These are phyloP conservation scores for Latrodectus geometricus DNA, from an alignment of 1,140 invertebrate genomes.

Conservation along the genomic window DNA sequence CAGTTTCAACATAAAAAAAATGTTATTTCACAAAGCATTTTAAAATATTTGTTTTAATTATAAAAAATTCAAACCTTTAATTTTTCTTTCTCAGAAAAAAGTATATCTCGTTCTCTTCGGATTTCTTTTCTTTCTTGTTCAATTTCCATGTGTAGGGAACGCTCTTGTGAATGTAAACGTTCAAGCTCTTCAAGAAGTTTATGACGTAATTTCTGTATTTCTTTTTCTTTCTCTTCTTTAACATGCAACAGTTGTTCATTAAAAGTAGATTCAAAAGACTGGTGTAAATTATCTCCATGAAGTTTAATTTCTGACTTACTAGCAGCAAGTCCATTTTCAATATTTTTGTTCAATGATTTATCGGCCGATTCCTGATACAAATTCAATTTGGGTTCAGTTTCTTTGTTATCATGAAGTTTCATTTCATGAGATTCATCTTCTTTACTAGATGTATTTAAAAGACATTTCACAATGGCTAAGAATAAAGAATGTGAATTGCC, in stretches of 20 bases:
- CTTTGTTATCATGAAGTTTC: not conserved
- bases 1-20: not conserved
- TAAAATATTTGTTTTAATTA: not conserved
- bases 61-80: conserved; percentile 19
- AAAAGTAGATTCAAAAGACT: conserved; percentile 4
- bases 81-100: conserved; percentile 22
- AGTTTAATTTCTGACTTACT: not conserved
- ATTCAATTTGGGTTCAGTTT: not conserved
- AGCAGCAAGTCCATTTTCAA: not conserved
- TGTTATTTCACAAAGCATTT: not conserved
- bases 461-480: conserved; percentile 31
- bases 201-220: conserved; percentile 25
- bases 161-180: conserved; percentile 30
- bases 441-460: conserved; percentile 17
- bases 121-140: conserved; percentile 13
- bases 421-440: conserved; percentile 5
- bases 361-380: not conserved
- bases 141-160: not conserved
- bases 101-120: not conserved
- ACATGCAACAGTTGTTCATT: conserved; percentile 11
- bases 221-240: conserved; percentile 37
- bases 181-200: conserved; percentile 42
- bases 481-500: conserved; percentile 22
- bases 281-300: not conserved
- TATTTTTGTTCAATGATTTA: not conserved